Conservation (phyloP, 2,888 invertebrate species). For the Melipona bicolor region DNA sequence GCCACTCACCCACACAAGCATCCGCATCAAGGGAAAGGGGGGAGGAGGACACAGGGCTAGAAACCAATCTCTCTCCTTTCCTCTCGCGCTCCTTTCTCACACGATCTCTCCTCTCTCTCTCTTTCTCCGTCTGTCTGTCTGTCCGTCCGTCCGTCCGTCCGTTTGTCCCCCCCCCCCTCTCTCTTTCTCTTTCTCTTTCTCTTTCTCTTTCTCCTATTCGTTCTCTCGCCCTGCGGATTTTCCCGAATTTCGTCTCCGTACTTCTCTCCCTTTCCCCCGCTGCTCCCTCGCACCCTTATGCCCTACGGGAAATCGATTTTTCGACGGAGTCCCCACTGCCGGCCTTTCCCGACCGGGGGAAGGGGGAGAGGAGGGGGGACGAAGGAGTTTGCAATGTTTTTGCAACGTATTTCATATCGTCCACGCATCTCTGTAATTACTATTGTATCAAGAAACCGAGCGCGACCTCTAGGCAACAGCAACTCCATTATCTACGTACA, state of each 20-base stretch:
- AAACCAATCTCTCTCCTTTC: conserved; percentile 69
- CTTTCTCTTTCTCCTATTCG: conserved; percentile 25
- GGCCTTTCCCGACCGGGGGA: conserved; percentile 54
- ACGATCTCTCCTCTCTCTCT: too few relatives aligned
- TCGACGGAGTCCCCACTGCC: conserved; percentile 76
- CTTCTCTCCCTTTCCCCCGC: conserved; percentile 65
- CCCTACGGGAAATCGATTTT: conserved; percentile 81
- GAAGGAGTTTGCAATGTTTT: conserved; percentile 61
- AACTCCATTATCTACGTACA: conserved; percentile 13
- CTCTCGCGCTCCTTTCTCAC: conserved; percentile 49
- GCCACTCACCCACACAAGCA: conserved; percentile 72
- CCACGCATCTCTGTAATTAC: conserved; percentile 68
- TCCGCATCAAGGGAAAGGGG: conserved; percentile 56
- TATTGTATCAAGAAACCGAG: conserved; percentile 64
- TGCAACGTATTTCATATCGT: conserved; percentile 67
- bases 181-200: too few relatives aligned
- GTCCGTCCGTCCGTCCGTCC: too few relatives aligned
- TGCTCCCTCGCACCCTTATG: conserved; percentile 70
- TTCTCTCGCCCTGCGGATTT: conserved; percentile 65
- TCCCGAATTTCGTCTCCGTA: conserved; percentile 73
- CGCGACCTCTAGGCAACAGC: conserved; percentile 62
- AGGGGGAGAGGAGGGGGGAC: conserved; percentile 34
- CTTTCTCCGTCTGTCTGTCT: too few relatives aligned
- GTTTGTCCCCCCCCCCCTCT: too few relatives aligned
- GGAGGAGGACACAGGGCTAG: conserved; percentile 51